Conservation (phyloP, 2,888 invertebrate species). For the Drosophila phalerata region DNA sequence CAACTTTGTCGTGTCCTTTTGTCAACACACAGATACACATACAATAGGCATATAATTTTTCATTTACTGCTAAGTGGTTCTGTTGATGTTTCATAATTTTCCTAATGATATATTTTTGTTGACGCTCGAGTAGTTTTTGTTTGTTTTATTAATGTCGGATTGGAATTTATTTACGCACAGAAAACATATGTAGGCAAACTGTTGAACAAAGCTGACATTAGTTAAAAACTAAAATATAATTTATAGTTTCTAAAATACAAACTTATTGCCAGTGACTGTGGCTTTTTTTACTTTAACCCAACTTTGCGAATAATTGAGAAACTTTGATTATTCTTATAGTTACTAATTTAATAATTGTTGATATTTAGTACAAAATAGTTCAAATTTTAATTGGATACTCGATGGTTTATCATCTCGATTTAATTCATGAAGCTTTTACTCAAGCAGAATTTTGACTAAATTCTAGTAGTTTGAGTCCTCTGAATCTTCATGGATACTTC, state of each 20-base stretch:
- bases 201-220: background rate
- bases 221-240: no score
- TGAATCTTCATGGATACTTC: background rate
- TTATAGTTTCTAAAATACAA: no score
- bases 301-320: no score
- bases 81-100: constrained; percentile 71
- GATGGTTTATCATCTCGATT: background rate
- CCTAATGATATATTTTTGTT: constrained; percentile 68
- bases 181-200: background rate
- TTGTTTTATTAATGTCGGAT: constrained; percentile 52
- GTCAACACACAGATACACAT: constrained; percentile 45
- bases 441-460: background rate
- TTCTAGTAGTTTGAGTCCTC: background rate
- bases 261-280: no score
- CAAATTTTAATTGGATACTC: background rate
- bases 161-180: constrained; percentile 1
- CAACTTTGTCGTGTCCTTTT: constrained; percentile 36
- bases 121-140: constrained; percentile 67
- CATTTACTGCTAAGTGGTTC: constrained; percentile 74
- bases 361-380: no score
- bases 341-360: no score
- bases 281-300: no score
- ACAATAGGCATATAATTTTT: constrained; percentile 60
- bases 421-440: background rate
- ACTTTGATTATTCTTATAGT: no score